Evolutionary conservation across 1,140 invertebrate genomes (phyloP).

Genomic region (Frieseomelitta varia): DNA sequence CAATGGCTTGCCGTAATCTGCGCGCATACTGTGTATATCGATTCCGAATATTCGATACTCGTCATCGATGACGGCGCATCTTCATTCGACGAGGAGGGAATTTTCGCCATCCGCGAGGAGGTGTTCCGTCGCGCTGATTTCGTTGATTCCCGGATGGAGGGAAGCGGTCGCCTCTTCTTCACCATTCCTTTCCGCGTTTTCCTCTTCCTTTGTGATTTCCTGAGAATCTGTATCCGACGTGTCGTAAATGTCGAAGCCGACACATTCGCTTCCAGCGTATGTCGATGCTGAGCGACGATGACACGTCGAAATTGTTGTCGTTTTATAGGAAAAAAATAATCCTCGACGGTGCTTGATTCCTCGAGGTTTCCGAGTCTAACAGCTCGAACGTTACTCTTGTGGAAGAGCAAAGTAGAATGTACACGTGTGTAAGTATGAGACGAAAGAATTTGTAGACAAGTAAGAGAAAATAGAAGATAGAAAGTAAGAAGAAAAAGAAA

Average conservation of each 20-base stretch:
- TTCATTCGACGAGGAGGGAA: slow-evolving; percentile 25
- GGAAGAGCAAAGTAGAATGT: too few relatives aligned
- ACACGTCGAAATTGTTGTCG: background rate
- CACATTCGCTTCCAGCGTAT: background rate
- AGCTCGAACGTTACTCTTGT: too few relatives aligned
- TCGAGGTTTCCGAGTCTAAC: too few relatives aligned
- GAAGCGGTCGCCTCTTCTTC: background rate
- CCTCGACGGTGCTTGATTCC: too few relatives aligned
- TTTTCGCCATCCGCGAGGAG: background rate
- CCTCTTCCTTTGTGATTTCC: background rate
- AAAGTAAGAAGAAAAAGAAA: too few relatives aligned
- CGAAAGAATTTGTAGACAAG: too few relatives aligned
- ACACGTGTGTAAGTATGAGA: too few relatives aligned
- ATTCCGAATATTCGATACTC: slow-evolving; percentile 52
- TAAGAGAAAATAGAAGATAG: too few relatives aligned
- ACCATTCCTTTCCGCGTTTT: background rate
- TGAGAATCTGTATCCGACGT: background rate
- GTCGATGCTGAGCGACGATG: background rate
- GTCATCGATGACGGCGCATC: slow-evolving; percentile 37
- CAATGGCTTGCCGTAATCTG: background rate
- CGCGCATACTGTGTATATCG: background rate
- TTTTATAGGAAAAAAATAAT: background rate
- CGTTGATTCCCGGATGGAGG: background rate
- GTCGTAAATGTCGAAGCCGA: background rate
- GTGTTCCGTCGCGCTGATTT: background rate